Conservation (phyloP, 2,888 invertebrate species). For the Craniophora ligustri region DNA sequence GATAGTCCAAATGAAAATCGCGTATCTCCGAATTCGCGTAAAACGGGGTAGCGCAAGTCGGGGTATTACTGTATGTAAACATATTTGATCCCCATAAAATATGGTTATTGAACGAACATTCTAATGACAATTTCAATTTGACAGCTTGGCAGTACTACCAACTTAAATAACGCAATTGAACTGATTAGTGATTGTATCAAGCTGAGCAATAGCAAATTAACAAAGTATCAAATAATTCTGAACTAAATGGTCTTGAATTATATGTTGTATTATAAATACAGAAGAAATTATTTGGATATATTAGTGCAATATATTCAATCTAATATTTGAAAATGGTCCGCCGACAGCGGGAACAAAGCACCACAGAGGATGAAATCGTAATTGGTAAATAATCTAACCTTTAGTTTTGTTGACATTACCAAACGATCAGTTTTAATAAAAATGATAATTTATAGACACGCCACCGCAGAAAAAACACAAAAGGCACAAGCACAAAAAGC, state of each 20-base stretch:
- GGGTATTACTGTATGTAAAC: too few species aligned
- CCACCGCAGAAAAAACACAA: conserved; percentile 89
- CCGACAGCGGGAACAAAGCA: conserved; percentile 80
- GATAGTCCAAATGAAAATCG: too few species aligned
- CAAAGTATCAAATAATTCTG: too few species aligned
- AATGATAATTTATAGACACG: conserved; percentile 69
- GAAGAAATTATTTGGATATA: not conserved
- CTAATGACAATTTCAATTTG: conserved; percentile 2
- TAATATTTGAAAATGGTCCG: conserved; percentile 80
- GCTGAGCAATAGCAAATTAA: too few species aligned
- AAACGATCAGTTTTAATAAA: conserved; percentile 25
- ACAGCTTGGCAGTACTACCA: conserved; percentile 2
- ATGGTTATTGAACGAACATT: not conserved
- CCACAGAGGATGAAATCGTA: conserved; percentile 84
- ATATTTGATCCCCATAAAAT: too few species aligned
- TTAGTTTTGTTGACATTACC: conserved; percentile 29
- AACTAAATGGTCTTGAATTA: too few species aligned
- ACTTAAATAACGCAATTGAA: too few species aligned
- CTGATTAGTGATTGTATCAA: too few species aligned
- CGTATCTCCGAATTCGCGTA: too few species aligned
- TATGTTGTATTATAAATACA: not conserved
- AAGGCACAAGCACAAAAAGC: conserved; percentile 90
- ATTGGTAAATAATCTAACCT: conserved; percentile 71
- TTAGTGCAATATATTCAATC: too few species aligned
- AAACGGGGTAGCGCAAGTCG: too few species aligned